Evolutionary conservation across 2,797 vertebrate genomes (phyloP), one percentile per base, ranked within the genome.

Genomic region (Parauchenoglanis punctatus): DNA sequence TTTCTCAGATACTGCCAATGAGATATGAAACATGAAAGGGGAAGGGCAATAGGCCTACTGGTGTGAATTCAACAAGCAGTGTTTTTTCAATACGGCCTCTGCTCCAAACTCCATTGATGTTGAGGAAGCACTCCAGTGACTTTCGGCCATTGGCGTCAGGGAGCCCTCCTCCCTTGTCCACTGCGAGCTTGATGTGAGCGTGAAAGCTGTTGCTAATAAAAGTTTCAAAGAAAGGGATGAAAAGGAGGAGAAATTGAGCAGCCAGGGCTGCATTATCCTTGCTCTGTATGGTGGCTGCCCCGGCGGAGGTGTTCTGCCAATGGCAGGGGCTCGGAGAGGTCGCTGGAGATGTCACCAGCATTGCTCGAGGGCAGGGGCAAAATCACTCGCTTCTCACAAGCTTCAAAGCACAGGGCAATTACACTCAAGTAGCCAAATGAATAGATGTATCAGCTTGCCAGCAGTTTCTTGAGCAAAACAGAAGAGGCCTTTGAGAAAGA

Each of bases 391-490:
- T 94, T 93, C 94, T 90, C 91, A 94, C 92, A 89, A 91, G 89
- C 94, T 95, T 96, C 94, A 95, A 96, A 96, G 93, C 67, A 84
- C 86, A 72, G 88, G 91, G 92, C 93, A 94, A 95, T 95, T 94
- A 95, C 93, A 93, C 87, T 90, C 87, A 93, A 93, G 94, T 91
- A 90, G 90, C 90, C 90, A 90, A 92, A 92, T 90, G 93, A 92
- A 92, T 92, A 91, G 91, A 93, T 93, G 92, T 94, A 86, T 87
- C 91, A 85, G 92, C 91, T 93, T 93, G 94, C 93, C 94, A 93
- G 93, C 89, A 92, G 90, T 90, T 91, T 89, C 88, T 91, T 91
- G 88, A 88, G 89, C 73, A 86, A 89, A 86, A 90, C 93, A 94
- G 92, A 93, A 92, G 93, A 95, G 91, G 94, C 92, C 91, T 90